Percentiles rank a stretch among this genome's conserved stretches.
phyloP scores from a whole-genome alignment of 2,797 vertebrate genomes.

The Geotrypetes seraphini region DNA sequence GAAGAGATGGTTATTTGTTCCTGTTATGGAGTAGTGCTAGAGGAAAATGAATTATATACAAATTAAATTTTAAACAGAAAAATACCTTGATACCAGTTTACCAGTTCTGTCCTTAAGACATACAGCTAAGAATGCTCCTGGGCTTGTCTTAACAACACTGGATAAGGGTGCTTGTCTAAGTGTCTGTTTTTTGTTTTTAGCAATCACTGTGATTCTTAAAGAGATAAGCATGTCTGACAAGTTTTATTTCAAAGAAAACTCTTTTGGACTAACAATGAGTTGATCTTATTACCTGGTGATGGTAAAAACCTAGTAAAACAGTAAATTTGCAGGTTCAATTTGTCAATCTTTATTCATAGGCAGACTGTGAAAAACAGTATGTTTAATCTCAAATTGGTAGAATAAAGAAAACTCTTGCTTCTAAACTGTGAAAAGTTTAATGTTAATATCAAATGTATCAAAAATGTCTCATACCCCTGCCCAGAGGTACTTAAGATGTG shows the following conservation, averaged over 20 bases:
- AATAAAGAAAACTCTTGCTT: not conserved
- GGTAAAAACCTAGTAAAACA: slow-evolving; percentile 14
- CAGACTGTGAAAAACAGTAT: slow-evolving; percentile 12
- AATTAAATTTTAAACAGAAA: not conserved
- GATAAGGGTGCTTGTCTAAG: not conserved
- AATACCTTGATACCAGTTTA: not conserved
- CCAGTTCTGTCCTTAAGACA: not conserved
- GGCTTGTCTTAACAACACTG: not conserved
- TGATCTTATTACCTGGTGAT: slow-evolving; percentile 27
- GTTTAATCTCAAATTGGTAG: slow-evolving; percentile 20
- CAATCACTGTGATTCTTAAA: slow-evolving; percentile 17
- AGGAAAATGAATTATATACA: no score
- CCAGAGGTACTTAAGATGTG: no score
- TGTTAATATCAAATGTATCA: slow-evolving; percentile 13
- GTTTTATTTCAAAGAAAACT: slow-evolving; percentile 26
- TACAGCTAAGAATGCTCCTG: not conserved
- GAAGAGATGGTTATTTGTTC: no score
- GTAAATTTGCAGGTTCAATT: slow-evolving; percentile 36
- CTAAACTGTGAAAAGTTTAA: slow-evolving; percentile 18
- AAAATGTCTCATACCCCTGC: slow-evolving; percentile 20
- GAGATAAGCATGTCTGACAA: slow-evolving; percentile 20
- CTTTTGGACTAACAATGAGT: slow-evolving; percentile 24
- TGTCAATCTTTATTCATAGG: slow-evolving; percentile 33
- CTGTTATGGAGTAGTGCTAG: no score
- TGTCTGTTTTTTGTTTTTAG: slow-evolving; percentile 10